Evolutionary conservation across 2,888 invertebrate genomes (phyloP).

Genomic region (Vannuccia rotundouncinata): DNA sequence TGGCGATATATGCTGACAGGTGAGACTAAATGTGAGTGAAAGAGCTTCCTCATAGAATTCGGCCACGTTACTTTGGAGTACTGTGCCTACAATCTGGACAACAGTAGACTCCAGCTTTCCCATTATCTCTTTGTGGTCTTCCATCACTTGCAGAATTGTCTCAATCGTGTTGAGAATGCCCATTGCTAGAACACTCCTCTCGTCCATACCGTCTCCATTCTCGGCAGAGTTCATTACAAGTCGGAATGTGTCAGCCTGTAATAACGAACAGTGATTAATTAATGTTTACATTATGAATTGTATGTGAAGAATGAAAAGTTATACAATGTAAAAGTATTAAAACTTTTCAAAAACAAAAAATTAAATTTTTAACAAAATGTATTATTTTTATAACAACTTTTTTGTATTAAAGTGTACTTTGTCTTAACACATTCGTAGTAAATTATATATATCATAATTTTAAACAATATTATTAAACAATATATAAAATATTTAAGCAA

Average conservation of each 20-base stretch:
- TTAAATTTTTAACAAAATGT: no score
- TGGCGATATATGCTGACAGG: slow-evolving; percentile 75
- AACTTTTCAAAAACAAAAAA: no score
- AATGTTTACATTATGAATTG: no score
- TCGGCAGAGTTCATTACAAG: slow-evolving; percentile 34
- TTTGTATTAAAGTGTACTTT: no score
- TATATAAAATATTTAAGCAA: no score
- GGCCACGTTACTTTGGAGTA: slow-evolving; percentile 48
- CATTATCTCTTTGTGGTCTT: slow-evolving; percentile 58
- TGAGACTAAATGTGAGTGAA: slow-evolving; percentile 81
- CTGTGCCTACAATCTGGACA: slow-evolving; percentile 17
- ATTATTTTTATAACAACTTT: no score
- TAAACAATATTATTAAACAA: no score
- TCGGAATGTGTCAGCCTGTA: slow-evolving; percentile 53
- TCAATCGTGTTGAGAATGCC: slow-evolving; percentile 91
- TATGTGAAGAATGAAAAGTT: no score
- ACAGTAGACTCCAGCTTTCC: slow-evolving; percentile 36
- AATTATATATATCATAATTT: no score
- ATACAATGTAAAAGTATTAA: no score
- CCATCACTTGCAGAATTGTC: slow-evolving; percentile 85
- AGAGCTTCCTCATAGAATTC: slow-evolving; percentile 97
- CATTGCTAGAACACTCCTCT: slow-evolving; percentile 93
- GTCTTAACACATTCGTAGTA: no score
- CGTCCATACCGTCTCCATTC: slow-evolving; percentile 53
- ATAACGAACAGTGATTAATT: no score